Evolutionary conservation across 2,113 vertebrate species (phyloP).

Genomic region (Thalassarche chlororhynchos): DNA sequence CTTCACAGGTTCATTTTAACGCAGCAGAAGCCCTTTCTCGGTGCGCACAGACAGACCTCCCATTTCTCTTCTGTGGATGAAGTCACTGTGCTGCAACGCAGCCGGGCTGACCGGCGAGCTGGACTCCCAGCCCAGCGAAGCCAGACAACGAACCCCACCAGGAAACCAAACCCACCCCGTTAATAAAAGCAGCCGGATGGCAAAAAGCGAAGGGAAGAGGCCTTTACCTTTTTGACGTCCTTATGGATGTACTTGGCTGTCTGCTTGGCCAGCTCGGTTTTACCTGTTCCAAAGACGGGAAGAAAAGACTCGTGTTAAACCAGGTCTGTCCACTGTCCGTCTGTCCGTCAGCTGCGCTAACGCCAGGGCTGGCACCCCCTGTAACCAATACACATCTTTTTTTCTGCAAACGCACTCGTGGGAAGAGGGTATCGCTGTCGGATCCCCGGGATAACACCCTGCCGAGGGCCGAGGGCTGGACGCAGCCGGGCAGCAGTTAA

Average conservation of each 20-base stretch:
- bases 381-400: background rate
- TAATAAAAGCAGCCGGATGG: fast-evolving
- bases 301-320: background rate
- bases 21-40: background rate
- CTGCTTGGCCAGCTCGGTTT: constrained; percentile 96
- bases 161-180: fast-evolving
- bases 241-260: constrained; percentile 96
- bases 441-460: background rate
- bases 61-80: background rate
- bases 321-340: background rate
- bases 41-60: background rate
- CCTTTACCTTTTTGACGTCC: constrained; percentile 90
- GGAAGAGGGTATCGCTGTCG: background rate
- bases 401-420: background rate
- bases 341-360: background rate
- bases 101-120: background rate
- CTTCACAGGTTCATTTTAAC: background rate
- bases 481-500: no score
- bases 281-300: constrained; percentile 77
- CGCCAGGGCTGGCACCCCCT: background rate
- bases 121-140: no score
- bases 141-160: background rate
- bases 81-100: background rate
- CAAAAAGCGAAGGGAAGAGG: background rate
- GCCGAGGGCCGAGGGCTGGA: background rate